A percentile compares a stretch with the other conserved stretches of the same genome.
phyloP scores from a whole-genome alignment of 2,888 invertebrate species.

The Herminia tarsipennalis region DNA sequence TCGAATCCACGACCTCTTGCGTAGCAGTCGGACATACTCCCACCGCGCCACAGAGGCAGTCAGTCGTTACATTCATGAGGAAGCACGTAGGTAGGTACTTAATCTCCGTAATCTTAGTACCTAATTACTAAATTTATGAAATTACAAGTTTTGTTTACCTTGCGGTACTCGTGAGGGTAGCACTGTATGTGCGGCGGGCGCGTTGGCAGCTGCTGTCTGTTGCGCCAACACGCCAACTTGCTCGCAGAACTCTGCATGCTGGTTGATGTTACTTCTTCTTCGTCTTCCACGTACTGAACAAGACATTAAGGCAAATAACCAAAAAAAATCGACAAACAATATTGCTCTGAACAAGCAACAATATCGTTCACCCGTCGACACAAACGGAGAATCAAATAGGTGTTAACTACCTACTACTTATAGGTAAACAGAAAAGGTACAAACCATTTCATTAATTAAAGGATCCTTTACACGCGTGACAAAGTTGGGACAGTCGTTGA shows the following conservation, averaged over 20 bases:
- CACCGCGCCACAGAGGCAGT: too few species aligned
- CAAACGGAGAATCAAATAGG: neutral
- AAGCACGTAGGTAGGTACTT: too few species aligned
- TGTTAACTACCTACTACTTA: neutral
- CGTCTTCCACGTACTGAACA: constrained; percentile 50
- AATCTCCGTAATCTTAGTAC: too few species aligned
- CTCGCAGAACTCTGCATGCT: constrained; percentile 52
- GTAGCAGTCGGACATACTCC: too few species aligned
- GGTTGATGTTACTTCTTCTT: constrained; percentile 27
- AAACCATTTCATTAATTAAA: constrained; percentile 62
- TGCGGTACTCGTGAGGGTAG: constrained; percentile 66
- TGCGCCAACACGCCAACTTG: constrained; percentile 73
- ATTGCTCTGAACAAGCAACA: too few species aligned
- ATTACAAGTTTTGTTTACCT: constrained; percentile 46
- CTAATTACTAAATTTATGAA: neutral
- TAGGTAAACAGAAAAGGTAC: neutral
- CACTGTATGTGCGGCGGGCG: constrained; percentile 63
- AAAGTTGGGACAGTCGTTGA: constrained; percentile 61
- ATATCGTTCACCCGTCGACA: too few species aligned
- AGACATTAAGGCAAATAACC: too few species aligned
- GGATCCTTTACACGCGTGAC: constrained; percentile 65
- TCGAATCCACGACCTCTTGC: too few species aligned
- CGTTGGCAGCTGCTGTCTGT: constrained; percentile 61
- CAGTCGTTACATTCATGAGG: too few species aligned
- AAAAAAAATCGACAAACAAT: too few species aligned